Conservation (phyloP, 2,888 invertebrate species). For the Lucinisca nassula region DNA sequence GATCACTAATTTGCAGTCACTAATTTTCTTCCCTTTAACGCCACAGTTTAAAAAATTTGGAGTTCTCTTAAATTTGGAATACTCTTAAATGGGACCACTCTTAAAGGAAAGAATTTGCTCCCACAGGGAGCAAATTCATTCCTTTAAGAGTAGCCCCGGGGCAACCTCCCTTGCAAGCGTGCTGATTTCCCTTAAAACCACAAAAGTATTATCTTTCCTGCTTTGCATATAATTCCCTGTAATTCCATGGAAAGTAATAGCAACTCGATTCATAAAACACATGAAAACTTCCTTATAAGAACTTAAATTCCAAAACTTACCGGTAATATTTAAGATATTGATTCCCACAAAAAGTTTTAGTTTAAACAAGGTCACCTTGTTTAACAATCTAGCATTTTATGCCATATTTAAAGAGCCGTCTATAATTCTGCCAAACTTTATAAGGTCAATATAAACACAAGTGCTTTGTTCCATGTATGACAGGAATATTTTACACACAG, state of each 20-base stretch:
- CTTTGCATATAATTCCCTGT: too few species aligned
- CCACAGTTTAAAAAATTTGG: too few species aligned
- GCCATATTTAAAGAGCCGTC: background rate
- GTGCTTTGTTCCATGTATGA: slow-evolving; percentile 4
- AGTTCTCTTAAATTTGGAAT: too few species aligned
- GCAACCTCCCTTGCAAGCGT: too few species aligned
- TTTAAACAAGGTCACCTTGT: background rate
- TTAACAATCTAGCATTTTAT: background rate
- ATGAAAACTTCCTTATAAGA: slow-evolving; percentile 9
- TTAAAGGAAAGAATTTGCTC: too few species aligned
- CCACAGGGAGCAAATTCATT: too few species aligned
- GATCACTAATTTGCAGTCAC: too few species aligned
- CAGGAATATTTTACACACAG: background rate
- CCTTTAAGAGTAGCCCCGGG: too few species aligned
- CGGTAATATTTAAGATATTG: background rate
- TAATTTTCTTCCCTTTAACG: too few species aligned
- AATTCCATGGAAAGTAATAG: too few species aligned
- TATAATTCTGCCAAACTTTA: slow-evolving; percentile 17
- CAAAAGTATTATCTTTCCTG: background rate
- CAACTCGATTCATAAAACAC: too few species aligned
- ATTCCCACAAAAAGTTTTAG: background rate
- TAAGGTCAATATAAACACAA: slow-evolving; percentile 11
- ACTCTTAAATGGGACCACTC: too few species aligned
- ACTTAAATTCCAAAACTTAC: slow-evolving; percentile 9
- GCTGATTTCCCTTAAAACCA: background rate